These are phyloP conservation scores for Apistogramma diplotaenia DNA, from an alignment of 2,113 vertebrate genomes.

Conservation along the genomic window DNA sequence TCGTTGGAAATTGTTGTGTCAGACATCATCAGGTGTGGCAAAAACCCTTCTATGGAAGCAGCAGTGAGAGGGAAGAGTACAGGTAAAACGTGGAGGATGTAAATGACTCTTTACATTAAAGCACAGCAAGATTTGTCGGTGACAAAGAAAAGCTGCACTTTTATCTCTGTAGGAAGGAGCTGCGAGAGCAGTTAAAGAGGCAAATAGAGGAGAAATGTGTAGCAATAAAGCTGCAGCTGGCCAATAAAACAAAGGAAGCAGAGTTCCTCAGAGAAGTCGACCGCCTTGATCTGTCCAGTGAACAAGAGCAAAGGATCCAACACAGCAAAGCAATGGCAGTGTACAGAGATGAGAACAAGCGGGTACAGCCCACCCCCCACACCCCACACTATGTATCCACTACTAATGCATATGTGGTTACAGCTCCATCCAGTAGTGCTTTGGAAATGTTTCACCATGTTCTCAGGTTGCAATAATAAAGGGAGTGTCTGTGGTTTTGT, in stretches of 20 bases:
- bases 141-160: not conserved
- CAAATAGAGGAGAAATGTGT: conserved; percentile 73
- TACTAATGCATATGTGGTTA: not conserved
- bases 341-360: conserved; percentile 77
- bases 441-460: not conserved
- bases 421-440: not conserved
- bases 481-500: not conserved
- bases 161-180: conserved; percentile 56
- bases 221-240: conserved; percentile 49
- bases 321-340: conserved; percentile 61
- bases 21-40: conserved; percentile 74
- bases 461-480: conserved; percentile 28
- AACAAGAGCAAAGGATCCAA: conserved; percentile 52
- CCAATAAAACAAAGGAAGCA: conserved; percentile 50
- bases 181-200: conserved; percentile 66
- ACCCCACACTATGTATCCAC: not conserved
- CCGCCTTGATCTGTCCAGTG: conserved; percentile 45
- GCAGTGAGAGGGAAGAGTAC: conserved; percentile 73
- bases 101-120: not conserved
- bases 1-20: conserved; percentile 4
- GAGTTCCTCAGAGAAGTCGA: conserved; percentile 54
- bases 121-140: not conserved
- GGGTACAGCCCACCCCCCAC: conserved; percentile 50
- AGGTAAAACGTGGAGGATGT: conserved; percentile 48
- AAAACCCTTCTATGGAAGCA: conserved; percentile 74